These are phyloP conservation scores for Falco columbarius DNA, from an alignment of 2,797 vertebrate genomes.

Conservation along the genomic window DNA sequence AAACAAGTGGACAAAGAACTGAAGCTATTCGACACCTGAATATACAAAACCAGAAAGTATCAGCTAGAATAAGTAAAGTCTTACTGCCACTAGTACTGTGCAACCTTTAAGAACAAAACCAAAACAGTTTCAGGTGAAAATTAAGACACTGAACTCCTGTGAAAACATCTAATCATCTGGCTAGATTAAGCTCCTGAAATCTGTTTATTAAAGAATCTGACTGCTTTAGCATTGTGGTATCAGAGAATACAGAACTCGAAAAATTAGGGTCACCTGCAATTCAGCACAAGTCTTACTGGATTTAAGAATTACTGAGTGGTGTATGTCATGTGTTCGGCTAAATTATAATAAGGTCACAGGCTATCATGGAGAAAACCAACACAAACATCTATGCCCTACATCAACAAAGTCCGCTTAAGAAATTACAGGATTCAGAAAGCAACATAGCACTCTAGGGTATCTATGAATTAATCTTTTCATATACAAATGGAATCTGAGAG, in stretches of 20 bases:
- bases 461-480: background rate
- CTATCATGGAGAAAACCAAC: background rate
- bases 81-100: background rate
- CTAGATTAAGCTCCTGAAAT: background rate
- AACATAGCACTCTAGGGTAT: background rate
- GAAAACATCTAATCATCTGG: background rate
- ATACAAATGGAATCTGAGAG: background rate
- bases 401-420: background rate
- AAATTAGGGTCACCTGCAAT: background rate
- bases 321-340: background rate
- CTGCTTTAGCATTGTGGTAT: background rate
- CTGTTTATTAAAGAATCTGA: background rate
- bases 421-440: background rate
- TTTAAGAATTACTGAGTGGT: background rate
- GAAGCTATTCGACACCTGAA: background rate
- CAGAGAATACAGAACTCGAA: background rate
- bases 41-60: background rate
- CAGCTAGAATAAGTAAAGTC: background rate
- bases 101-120: background rate
- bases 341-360: background rate
- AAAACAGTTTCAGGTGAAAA: background rate
- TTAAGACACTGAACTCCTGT: background rate
- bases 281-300: background rate
- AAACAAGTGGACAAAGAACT: background rate
- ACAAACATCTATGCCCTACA: background rate